A percentile compares a stretch with the other conserved stretches of the same genome.
phyloP scores from a whole-genome alignment of 2,797 vertebrate species.

The Arctocebus calabarensis region DNA sequence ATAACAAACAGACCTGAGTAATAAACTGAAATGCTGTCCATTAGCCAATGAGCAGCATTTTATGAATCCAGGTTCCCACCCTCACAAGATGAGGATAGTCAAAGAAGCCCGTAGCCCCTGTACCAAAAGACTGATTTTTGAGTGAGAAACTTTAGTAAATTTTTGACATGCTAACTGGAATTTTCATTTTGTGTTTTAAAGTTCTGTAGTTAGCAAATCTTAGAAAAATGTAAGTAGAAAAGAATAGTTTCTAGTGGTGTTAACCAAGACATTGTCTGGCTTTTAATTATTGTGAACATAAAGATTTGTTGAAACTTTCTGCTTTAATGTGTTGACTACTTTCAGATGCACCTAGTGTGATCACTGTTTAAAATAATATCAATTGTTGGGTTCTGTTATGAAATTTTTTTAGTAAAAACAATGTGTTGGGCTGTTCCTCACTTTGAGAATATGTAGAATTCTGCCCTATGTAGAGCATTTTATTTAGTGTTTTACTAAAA shows the following conservation, averaged over 20 bases:
- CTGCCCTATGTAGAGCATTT: slow-evolving; percentile 17
- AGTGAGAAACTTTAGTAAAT: background rate
- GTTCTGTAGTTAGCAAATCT: slow-evolving; percentile 6
- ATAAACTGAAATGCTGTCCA: slow-evolving; percentile 49
- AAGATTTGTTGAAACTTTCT: slow-evolving; percentile 44
- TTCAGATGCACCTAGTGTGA: background rate
- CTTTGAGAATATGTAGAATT: slow-evolving; percentile 50
- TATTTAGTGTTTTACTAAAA: slow-evolving; percentile 23
- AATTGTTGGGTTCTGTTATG: background rate
- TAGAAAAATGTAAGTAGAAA: slow-evolving; percentile 44
- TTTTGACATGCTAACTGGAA: slow-evolving; percentile 11
- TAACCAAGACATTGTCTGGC: slow-evolving; percentile 20
- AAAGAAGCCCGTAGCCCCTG: background rate
- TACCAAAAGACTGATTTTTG: slow-evolving; percentile 7
- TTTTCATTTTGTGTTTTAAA: slow-evolving; percentile 46
- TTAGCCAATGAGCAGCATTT: background rate
- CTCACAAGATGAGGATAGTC: background rate
- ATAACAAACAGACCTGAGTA: slow-evolving; percentile 27
- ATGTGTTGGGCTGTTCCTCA: background rate
- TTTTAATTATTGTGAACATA: slow-evolving; percentile 54
- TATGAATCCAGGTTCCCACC: background rate
- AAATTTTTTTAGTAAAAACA: background rate
- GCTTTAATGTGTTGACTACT: slow-evolving; percentile 48
- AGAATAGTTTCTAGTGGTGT: background rate
- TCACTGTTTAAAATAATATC: slow-evolving; percentile 45